Evolutionary conservation across 2,113 vertebrate genomes (phyloP).

Genomic region (Microtus richardsoni): DNA sequence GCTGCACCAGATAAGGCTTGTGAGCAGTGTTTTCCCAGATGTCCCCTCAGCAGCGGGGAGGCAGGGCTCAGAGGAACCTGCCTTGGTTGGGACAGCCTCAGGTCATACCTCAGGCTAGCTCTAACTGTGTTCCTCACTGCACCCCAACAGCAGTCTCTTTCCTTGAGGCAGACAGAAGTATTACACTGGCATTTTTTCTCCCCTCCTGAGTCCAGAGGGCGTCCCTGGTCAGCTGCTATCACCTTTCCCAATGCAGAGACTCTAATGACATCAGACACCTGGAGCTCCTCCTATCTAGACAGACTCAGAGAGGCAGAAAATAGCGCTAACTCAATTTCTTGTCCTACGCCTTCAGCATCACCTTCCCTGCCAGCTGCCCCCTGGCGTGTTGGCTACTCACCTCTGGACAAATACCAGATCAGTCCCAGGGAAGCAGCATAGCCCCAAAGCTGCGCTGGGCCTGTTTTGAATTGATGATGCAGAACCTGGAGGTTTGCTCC

Average conservation of each 20-base stretch:
- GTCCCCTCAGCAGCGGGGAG: not conserved
- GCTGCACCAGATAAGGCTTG: not conserved
- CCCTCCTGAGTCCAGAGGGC: not conserved
- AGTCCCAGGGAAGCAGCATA: conserved; percentile 72
- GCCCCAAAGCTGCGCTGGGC: conserved; percentile 70
- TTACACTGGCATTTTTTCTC: not conserved
- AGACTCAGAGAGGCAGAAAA: conserved; percentile 38
- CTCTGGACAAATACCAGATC: conserved; percentile 49
- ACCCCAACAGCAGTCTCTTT: not conserved
- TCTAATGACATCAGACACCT: conserved; percentile 45
- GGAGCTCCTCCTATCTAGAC: conserved; percentile 61
- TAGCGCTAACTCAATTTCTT: conserved; percentile 69
- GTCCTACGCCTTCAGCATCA: conserved; percentile 31
- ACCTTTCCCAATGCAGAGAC: conserved; percentile 1
- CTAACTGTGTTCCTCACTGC: not conserved
- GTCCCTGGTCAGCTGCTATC: not conserved
- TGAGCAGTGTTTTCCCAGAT: not conserved
- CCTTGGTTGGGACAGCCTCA: too few relatives aligned
- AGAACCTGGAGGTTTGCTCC: conserved; percentile 80
- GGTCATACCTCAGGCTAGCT: not conserved
- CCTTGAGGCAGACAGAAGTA: not conserved
- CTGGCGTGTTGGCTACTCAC: conserved; percentile 71
- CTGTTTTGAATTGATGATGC: conserved; percentile 73
- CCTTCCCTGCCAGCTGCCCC: conserved; percentile 61
- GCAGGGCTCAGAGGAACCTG: not conserved